phyloP scores from a whole-genome alignment of 2,888 invertebrate species.

The Parasteatoda lunata region DNA sequence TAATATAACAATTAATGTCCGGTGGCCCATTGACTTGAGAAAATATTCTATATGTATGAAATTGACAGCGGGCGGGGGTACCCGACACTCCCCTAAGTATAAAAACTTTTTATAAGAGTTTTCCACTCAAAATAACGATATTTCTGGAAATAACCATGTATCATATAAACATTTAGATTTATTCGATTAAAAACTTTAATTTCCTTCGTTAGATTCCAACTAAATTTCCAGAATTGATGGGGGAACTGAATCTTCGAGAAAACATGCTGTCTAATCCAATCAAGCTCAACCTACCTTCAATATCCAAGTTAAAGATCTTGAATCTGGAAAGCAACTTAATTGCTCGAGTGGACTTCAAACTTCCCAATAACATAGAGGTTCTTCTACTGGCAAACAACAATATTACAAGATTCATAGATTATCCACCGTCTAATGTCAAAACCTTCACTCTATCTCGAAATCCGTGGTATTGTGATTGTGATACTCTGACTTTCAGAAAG shows the following conservation, averaged over 20 bases:
- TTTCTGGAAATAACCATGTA: too few species aligned
- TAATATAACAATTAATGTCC: too few species aligned
- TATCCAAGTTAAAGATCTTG: neutral
- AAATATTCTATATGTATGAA: too few species aligned
- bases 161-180: too few species aligned
- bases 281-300: neutral
- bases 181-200: too few species aligned
- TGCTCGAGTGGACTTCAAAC: constrained; percentile 12
- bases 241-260: constrained; percentile 32
- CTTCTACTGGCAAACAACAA: constrained; percentile 29
- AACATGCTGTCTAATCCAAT: constrained; percentile 23
- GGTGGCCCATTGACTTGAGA: too few species aligned
- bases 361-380: constrained; percentile 13
- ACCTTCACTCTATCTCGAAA: constrained; percentile 38
- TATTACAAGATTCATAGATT: constrained; percentile 6
- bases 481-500: constrained; percentile 18
- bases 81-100: too few species aligned
- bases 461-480: constrained; percentile 57
- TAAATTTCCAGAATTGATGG: constrained; percentile 15
- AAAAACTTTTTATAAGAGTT: too few species aligned
- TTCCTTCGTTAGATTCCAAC: constrained; percentile 13
- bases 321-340: constrained; percentile 34
- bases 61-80: too few species aligned
- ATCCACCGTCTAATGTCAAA: constrained; percentile 2
- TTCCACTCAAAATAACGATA: too few species aligned